Conservation (phyloP, 2,797 vertebrate species). For the Eulemur coronatus region DNA sequence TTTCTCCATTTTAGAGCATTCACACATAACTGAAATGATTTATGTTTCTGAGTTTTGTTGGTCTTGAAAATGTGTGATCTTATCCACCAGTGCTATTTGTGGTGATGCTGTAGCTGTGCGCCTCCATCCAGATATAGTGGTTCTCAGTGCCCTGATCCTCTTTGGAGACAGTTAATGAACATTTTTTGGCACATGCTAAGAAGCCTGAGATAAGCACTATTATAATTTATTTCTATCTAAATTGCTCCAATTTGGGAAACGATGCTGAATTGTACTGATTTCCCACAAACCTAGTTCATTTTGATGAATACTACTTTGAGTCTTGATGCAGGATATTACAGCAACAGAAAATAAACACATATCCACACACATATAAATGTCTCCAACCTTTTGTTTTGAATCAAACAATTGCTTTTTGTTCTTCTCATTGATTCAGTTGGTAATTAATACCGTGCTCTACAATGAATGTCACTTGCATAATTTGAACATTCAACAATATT, state of each 20-base stretch:
- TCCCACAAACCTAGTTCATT: conserved; percentile 56
- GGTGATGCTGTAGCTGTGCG: not conserved
- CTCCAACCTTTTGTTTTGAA: conserved; percentile 61
- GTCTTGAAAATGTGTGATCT: not conserved
- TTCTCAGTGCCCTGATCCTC: not conserved
- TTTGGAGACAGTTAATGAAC: conserved; percentile 5
- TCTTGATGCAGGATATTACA: conserved; percentile 44
- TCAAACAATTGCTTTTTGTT: conserved; percentile 55
- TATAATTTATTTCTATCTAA: conserved; percentile 72
- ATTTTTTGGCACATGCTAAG: conserved; percentile 25
- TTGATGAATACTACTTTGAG: conserved; percentile 48
- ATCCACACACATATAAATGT: conserved; percentile 45
- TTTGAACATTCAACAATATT: conserved; percentile 64
- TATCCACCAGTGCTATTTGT: not conserved
- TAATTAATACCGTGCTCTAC: conserved; percentile 52
- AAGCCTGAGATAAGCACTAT: conserved; percentile 17
- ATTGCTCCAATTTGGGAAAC: conserved; percentile 59
- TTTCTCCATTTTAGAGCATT: not conserved
- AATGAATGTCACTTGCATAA: conserved; percentile 58
- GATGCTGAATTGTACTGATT: conserved; percentile 61
- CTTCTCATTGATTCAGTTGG: conserved; percentile 41
- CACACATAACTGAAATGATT: not conserved
- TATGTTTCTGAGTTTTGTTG: not conserved
- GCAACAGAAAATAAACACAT: conserved; percentile 61
- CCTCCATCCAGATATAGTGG: not conserved